phyloP scores from a whole-genome alignment of 1,140 invertebrate genomes.

The Lordiphosa mommai region DNA sequence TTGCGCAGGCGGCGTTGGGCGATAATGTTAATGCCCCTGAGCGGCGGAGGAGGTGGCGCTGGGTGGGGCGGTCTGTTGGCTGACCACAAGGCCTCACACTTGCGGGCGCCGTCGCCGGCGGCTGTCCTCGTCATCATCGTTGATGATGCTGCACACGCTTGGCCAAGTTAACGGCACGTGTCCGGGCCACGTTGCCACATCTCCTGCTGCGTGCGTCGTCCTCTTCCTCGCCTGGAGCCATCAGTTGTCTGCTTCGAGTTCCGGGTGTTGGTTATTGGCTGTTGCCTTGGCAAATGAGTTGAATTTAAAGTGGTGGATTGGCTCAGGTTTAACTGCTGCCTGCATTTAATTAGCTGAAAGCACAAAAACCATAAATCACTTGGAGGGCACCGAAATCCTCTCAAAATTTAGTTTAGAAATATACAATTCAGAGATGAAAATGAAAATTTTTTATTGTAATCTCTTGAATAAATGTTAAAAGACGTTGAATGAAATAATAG shows the following conservation, averaged over 20 bases:
- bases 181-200: conserved; percentile 53
- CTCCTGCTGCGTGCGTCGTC: conserved; percentile 15
- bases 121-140: conserved; percentile 24
- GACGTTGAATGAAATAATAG: too few relatives aligned
- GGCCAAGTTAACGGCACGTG: conserved; percentile 67
- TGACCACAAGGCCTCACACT: conserved; percentile 66
- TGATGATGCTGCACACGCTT: conserved; percentile 71
- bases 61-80: conserved; percentile 37
- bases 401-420: not conserved
- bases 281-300: conserved; percentile 35
- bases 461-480: too few relatives aligned
- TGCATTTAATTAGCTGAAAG: conserved; percentile 64
- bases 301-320: conserved; percentile 52
- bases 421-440: not conserved
- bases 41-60: not conserved
- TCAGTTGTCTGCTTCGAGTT: conserved; percentile 52
- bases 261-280: conserved; percentile 25
- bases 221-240: conserved; percentile 23
- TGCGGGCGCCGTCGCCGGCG: conserved; percentile 19
- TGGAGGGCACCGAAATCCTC: conserved; percentile 1
- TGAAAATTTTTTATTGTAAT: not conserved
- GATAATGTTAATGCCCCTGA: conserved; percentile 47
- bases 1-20: conserved; percentile 59
- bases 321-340: not conserved
- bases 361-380: conserved; percentile 51